Conservation (phyloP, 37 sponge, comb jelly and placozoan genomes). For the Cladorhizidae sp. region DNA sequence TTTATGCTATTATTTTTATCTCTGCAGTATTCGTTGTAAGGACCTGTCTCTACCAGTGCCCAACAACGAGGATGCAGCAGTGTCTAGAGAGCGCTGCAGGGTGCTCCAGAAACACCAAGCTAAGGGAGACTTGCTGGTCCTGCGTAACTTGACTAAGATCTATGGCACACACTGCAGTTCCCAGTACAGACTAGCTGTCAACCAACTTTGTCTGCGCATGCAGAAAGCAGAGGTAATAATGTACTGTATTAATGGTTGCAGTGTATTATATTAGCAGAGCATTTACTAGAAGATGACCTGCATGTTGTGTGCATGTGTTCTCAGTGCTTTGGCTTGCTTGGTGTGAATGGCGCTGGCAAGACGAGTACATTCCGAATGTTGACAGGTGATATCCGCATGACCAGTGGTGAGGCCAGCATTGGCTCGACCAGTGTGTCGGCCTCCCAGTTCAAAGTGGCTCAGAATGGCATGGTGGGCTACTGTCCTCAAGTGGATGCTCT, state of each 20-base stretch:
- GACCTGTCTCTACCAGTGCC: not conserved
- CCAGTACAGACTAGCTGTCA: slow-evolving; percentile 60
- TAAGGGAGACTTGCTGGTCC: slow-evolving; percentile 13
- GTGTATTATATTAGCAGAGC: too few species aligned
- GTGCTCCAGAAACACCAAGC: slow-evolving; percentile 15
- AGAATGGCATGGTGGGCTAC: slow-evolving; percentile 73
- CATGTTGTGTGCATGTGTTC: not conserved
- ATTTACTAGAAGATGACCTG: too few species aligned
- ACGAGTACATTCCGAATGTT: slow-evolving; percentile 94
- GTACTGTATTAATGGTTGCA: not conserved
- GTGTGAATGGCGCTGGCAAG: slow-evolving; percentile 97
- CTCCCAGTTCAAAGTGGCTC: not conserved
- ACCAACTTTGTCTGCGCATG: slow-evolving; percentile 65
- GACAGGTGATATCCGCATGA: slow-evolving; percentile 77
- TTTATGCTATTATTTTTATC: too few species aligned
- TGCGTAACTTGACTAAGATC: slow-evolving; percentile 59
- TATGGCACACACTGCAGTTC: slow-evolving; percentile 15
- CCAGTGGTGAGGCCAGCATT: slow-evolving; percentile 11
- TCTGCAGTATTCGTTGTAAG: not conserved
- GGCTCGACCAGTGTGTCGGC: not conserved
- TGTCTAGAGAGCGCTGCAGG: slow-evolving; percentile 52
- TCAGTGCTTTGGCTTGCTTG: slow-evolving; percentile 96
- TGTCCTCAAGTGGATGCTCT: slow-evolving; percentile 96
- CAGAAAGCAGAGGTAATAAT: slow-evolving; percentile 70
- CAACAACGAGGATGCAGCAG: slow-evolving; percentile 44